These are phyloP conservation scores for Tetramorium alpestre DNA, from an alignment of 1,140 invertebrate genomes.

Conservation along the genomic window DNA sequence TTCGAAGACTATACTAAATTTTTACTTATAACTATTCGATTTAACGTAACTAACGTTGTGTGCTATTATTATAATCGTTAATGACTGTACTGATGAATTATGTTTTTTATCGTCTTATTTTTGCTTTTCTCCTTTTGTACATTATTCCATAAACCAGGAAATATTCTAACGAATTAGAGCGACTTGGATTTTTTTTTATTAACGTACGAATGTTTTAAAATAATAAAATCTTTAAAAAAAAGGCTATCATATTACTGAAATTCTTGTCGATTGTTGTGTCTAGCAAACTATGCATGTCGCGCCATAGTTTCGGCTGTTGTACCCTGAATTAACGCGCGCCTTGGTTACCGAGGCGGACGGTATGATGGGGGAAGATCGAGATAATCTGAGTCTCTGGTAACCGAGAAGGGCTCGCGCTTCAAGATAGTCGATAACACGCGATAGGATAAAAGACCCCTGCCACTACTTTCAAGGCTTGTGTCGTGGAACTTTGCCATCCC, in stretches of 20 bases:
- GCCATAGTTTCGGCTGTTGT: neutral
- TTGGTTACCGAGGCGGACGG: neutral
- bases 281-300: neutral
- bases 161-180: neutral
- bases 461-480: neutral
- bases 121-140: neutral
- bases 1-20: neutral
- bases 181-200: neutral
- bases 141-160: neutral
- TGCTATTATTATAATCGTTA: neutral
- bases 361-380: neutral
- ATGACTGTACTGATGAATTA: neutral
- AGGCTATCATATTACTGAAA: neutral
- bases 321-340: neutral
- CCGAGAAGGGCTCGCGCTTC: neutral
- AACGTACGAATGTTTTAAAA: neutral
- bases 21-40: no score
- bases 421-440: constrained; percentile 56
- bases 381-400: constrained; percentile 21
- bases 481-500: constrained; percentile 23
- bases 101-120: neutral
- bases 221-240: neutral
- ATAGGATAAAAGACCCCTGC: neutral
- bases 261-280: neutral
- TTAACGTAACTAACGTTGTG: neutral